These are phyloP conservation scores for Dryobotodes eremita DNA, from an alignment of 2,888 invertebrate species.

Conservation along the genomic window DNA sequence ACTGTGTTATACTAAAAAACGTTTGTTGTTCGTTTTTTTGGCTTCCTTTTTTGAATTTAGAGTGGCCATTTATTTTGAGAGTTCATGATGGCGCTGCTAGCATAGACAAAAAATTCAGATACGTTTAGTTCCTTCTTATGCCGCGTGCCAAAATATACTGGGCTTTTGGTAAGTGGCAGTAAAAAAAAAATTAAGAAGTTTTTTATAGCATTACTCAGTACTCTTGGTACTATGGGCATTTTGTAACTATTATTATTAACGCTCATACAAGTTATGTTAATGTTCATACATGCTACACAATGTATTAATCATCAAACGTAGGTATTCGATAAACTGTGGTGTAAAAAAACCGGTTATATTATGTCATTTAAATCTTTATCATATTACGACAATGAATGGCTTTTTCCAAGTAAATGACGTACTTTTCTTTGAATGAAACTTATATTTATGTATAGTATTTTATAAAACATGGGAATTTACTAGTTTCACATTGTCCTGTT, in stretches of 20 bases:
- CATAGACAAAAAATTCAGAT: neutral
- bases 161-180: neutral
- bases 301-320: conserved; percentile 33
- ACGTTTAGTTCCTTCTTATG: neutral
- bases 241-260: neutral
- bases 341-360: conserved; percentile 37
- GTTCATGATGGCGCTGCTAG: conserved; percentile 3
- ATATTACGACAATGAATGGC: conserved; percentile 5
- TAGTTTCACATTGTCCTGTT: neutral
- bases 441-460: neutral
- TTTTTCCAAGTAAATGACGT: conserved; percentile 47
- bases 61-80: conserved; percentile 14
- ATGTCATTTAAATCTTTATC: conserved; percentile 24
- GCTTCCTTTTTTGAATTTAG: neutral
- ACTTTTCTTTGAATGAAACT: conserved; percentile 44
- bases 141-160: conserved; percentile 15
- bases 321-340: neutral
- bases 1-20: conserved; percentile 23
- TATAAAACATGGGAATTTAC: neutral
- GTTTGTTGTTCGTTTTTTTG: conserved; percentile 13
- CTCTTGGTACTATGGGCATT: neutral
- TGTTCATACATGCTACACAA: conserved; percentile 20
- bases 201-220: conserved; percentile 13
- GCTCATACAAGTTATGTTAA: conserved; percentile 3
- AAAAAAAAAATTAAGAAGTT: neutral